Evolutionary conservation across 2,888 invertebrate species (phyloP), one percentile per base, ranked within the genome.

Genomic region (Fissipunctia ypsillon): DNA sequence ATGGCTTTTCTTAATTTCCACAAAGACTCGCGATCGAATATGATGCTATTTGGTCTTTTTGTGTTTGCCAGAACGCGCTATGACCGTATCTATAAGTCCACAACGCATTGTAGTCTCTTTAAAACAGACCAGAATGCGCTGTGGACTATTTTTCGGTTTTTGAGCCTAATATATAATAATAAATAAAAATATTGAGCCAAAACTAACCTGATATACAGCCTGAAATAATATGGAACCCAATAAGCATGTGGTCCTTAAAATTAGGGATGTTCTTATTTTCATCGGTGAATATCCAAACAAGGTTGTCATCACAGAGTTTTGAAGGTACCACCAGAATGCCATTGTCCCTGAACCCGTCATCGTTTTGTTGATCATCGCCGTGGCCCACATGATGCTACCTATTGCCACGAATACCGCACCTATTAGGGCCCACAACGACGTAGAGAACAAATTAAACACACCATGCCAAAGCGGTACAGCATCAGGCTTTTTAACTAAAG

Each of bases 161-260:
- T 25, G 19, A 60, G 12, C 25, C 3, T 25, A n/a, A 10, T 12
- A 14, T 3, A 57, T 43, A 9, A 3, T 3, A 12, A 25, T 61
- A 22, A n/a, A 41, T 22, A 45, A 38, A 22, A 22, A 7, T 28
- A 25, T 59, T 45, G 12, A 57, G 31, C 9, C 9, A 6, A 25
- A 19, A 83, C 88, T 88, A 80, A 92, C 93, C 87, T 93, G 93
- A 84, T 90, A 93, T 7, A 86, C 48, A 25, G 92, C 88, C 16
- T 87, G 54, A 38, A 93, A 79, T 19, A 91, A 85, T 7, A 93
- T 78, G 0, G 93, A 93, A 48, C 78, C 75, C 35, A 87, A 67
- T 19, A 94, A 83, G 57, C 91, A 91, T 16, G 86, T 63, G 12
- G 85, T 88, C 70, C 88, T 89, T 19, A 92, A 73, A 48, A 91